These are phyloP conservation scores for Lerema accius DNA, from an alignment of 1,140 invertebrate species.

Conservation along the genomic window DNA sequence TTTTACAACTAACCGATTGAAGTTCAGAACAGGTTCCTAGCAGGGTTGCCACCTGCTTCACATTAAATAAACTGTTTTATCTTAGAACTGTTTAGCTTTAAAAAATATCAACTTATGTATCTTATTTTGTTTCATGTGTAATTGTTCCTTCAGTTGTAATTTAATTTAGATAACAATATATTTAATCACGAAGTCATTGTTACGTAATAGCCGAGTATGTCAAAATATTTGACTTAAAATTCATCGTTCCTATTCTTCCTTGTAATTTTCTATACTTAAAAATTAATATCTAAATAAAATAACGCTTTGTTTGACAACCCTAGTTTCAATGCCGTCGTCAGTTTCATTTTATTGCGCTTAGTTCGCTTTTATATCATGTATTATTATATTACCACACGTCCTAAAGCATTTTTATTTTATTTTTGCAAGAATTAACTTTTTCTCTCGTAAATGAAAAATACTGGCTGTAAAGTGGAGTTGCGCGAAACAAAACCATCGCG, in stretches of 20 bases:
- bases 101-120: no score
- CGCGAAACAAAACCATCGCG: slow-evolving; percentile 36
- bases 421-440: slow-evolving; percentile 42
- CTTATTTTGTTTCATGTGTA: no score
- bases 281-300: no score
- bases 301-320: background rate
- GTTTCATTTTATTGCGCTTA: slow-evolving; percentile 76
- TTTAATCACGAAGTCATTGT: no score
- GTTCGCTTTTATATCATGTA: slow-evolving; percentile 72
- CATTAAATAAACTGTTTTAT: no score
- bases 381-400: slow-evolving; percentile 72
- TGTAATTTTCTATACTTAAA: no score
- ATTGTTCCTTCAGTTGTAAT: no score
- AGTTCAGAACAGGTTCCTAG: slow-evolving; percentile 65
- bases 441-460: slow-evolving; percentile 31
- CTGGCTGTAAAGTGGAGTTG: slow-evolving; percentile 20
- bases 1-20: slow-evolving; percentile 79
- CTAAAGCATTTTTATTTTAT: slow-evolving; percentile 45
- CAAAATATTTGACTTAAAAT: no score
- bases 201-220: no score
- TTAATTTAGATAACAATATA: no score
- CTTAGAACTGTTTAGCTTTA: no score
- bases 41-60: slow-evolving; percentile 14
- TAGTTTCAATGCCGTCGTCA: slow-evolving; percentile 58
- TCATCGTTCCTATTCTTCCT: no score